Evolutionary conservation across 1,140 invertebrate species (phyloP).

Genomic region (Orchestia grillus): DNA sequence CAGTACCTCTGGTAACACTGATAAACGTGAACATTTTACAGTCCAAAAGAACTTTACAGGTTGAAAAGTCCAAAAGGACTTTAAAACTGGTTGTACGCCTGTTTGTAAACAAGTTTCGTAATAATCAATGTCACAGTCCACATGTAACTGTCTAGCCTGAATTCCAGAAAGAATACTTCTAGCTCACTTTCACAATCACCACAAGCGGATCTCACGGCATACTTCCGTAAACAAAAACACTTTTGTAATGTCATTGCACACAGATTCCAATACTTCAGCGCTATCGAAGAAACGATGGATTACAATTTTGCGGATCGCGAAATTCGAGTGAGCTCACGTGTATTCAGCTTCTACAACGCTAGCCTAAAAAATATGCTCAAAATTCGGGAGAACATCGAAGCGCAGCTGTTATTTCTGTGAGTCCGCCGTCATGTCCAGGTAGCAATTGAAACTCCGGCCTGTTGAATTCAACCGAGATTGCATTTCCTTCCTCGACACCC

Average conservation of each 20-base stretch:
- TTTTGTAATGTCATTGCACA: background rate
- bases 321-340: background rate
- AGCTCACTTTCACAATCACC: no score
- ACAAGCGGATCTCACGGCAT: no score
- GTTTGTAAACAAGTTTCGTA: no score
- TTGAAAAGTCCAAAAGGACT: no score
- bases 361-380: background rate
- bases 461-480: background rate
- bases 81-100: no score
- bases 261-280: background rate
- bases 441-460: background rate
- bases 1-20: no score
- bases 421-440: background rate
- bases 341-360: background rate
- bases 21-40: no score
- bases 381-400: background rate
- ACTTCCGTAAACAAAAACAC: no score
- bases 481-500: background rate
- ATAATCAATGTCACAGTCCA: no score
- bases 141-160: no score
- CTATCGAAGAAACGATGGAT: background rate
- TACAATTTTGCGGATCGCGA: background rate
- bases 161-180: no score
- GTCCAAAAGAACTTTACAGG: no score
- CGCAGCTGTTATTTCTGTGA: background rate